Evolutionary conservation across 2,113 vertebrate genomes (phyloP), one percentile per base, ranked within the genome.

Genomic region (Halcyon malimbica): DNA sequence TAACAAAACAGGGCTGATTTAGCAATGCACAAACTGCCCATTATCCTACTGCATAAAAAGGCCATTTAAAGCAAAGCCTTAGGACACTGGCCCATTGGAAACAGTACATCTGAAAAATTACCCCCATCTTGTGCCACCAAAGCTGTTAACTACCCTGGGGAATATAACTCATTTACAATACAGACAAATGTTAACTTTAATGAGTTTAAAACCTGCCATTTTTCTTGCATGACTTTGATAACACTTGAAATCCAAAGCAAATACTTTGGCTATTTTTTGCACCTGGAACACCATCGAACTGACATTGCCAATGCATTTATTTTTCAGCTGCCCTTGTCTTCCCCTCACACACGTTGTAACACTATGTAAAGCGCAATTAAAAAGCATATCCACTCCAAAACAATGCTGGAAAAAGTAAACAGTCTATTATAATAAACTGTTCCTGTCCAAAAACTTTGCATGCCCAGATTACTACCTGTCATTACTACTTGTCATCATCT

Each of bases 11-110:
- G 98, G 97, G 97, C 98, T 98, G 98, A 98, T 98, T 98, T 98
- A 98, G 98, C 98, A 98, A 98, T 97, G 98, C 96, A 98, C 98
- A 98, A 98, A 98, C 97, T 98, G 98, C 97, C 98, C 98, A 98
- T 99, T 99, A 99, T 98, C 97, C 96, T 91, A 51, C 97, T 97
- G 98, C 97, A 98, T 98, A 98, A 98, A 99, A 98, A 98, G 98
- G 92, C 98, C 97, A 98, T 98, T 98, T 98, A 98, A 97, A 97
- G 97, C 97, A 97, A 96, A 98, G 98, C 98, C 98, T 87, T 93
- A 98, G 98, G 97, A 98, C 95, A 91, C 95, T 78, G 95, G 97
- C 83, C 96, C 62, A 31, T 84, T 97, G 94, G 90, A 98, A 95
- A 95, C 53, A 85, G 95, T 87, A 89, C 86, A 93, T 93, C 97